Evolutionary conservation across 1,140 invertebrate genomes (phyloP), one percentile per base, ranked within the genome.

Genomic region (Telenomus remus): DNA sequence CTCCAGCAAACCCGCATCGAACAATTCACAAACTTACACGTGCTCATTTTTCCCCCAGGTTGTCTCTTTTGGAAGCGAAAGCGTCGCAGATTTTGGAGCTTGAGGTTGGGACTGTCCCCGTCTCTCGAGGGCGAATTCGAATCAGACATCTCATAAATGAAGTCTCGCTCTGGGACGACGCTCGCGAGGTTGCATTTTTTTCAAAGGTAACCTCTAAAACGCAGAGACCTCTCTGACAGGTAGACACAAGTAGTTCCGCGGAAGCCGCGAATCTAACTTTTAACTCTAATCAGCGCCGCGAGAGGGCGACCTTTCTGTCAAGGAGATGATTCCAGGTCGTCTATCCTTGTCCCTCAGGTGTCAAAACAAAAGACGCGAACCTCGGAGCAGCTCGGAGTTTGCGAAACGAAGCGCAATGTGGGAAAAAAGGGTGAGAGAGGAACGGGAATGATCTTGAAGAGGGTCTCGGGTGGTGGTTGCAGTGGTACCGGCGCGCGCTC

Each of bases 61-160:
- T 80, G 13, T 12, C 43, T 83, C 65, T 85, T 87, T 63, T 86
- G 83, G 65, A 86, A 87, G 44, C 86, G 80, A 64, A 87, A 87
- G 51, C 79, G 82, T 39, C 85, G 80, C 5, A 87, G 57, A 70
- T 75, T 84, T 73, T 61, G 75, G 50, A 50, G 75, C 68, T 65
- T 81, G 4, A 14, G 66, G 55, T 78, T 85, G 19, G 79, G 80
- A 60, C 79, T 82, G 51, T 79, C 68, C 3, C 78, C 71, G 47
- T 84, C 80, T 49, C 71, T 71, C 79, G 83, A 80, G 4, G 73
- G 71, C 37, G 82, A 80, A 81, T 79, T 82, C 61, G 80, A 83
- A 61, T 82, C 79, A 35, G 84, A 84, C 85, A 87, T 87, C 63
- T 79, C 79, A 66, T 13, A 56, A 56, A 49, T 56, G 46, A 56